Evolutionary conservation across 2,797 vertebrate genomes (phyloP).

Genomic region (Semaprochilodus insignis): DNA sequence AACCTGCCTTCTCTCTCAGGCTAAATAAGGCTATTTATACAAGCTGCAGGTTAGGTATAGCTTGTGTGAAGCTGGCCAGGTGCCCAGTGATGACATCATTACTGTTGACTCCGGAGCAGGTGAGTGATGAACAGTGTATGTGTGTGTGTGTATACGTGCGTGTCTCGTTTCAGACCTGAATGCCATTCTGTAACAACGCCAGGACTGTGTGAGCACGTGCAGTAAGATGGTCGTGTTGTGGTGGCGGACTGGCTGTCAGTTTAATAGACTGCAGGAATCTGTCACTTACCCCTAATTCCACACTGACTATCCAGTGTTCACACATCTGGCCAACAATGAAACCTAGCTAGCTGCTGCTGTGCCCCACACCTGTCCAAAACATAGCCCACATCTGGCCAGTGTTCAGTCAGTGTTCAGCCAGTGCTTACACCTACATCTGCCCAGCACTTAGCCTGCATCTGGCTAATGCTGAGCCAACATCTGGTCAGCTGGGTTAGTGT

Average conservation of each 20-base stretch:
- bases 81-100: conserved; percentile 78
- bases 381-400: neutral
- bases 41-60: conserved; percentile 71
- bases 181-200: conserved; percentile 47
- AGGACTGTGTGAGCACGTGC: conserved; percentile 64
- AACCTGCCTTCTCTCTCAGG: conserved; percentile 66
- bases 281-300: conserved; percentile 68
- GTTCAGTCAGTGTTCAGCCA: neutral
- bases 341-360: neutral
- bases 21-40: conserved; percentile 83
- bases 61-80: conserved; percentile 73
- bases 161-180: conserved; percentile 34
- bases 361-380: neutral
- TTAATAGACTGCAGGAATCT: conserved; percentile 76
- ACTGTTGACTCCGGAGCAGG: conserved; percentile 79
- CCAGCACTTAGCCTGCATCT: neutral
- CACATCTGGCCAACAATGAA: conserved; percentile 18
- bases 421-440: neutral
- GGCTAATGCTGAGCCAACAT: conserved; percentile 19
- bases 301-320: conserved; percentile 37
- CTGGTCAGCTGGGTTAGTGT: conserved; percentile 30
- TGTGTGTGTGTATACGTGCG: conserved; percentile 54
- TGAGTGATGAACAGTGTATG: conserved; percentile 80
- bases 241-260: conserved; percentile 60
- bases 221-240: neutral